Conservation (phyloP, 2,888 invertebrate species). For the Caenorhabditis sp. region DNA sequence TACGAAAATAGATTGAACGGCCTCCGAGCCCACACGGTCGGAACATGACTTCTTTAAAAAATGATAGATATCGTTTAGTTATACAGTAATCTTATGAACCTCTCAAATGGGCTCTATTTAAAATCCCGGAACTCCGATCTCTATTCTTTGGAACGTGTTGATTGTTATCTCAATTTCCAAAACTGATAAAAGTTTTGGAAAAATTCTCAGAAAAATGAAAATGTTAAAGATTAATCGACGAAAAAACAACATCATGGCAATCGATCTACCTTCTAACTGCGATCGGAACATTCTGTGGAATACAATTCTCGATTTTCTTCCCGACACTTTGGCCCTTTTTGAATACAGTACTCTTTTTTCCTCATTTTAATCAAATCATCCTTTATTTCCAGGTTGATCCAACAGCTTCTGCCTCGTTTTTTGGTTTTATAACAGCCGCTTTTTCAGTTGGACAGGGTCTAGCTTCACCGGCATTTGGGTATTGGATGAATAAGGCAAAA, state of each 20-base stretch:
- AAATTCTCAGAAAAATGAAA: too few species aligned
- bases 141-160: too few species aligned
- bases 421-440: slow-evolving; percentile 53
- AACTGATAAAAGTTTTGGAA: too few species aligned
- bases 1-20: too few species aligned
- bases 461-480: slow-evolving; percentile 49
- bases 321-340: slow-evolving; percentile 53
- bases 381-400: slow-evolving; percentile 37
- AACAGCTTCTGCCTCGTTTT: slow-evolving; percentile 46
- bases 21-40: too few species aligned
- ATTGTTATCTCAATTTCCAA: too few species aligned
- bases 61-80: too few species aligned
- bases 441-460: slow-evolving; percentile 52
- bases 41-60: too few species aligned
- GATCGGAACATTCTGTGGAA: slow-evolving; percentile 50
- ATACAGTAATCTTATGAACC: too few species aligned
- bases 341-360: slow-evolving; percentile 24
- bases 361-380: neutral
- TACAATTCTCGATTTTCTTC: slow-evolving; percentile 56
- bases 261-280: slow-evolving; percentile 51
- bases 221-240: slow-evolving; percentile 21
- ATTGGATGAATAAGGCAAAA: slow-evolving; percentile 51
- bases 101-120: too few species aligned
- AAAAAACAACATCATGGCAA: slow-evolving; percentile 43
- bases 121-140: too few species aligned